Percentiles rank a stretch among this genome's conserved stretches.
Evolutionary conservation across 2,113 vertebrate genomes (phyloP).

Genomic region (Carassius auratus): DNA sequence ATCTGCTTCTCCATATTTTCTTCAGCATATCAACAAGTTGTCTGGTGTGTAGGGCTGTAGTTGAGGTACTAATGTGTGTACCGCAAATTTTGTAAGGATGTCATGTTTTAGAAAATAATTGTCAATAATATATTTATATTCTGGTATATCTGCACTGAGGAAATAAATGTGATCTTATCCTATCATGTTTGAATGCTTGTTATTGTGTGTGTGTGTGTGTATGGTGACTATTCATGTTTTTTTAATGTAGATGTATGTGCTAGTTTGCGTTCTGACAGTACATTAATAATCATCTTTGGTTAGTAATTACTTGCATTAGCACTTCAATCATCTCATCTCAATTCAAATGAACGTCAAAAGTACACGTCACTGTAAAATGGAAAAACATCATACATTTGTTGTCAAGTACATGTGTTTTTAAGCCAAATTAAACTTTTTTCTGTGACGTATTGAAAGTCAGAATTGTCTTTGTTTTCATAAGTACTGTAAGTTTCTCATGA

Average conservation of each 20-base stretch:
- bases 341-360: not conserved
- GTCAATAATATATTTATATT: conserved; percentile 63
- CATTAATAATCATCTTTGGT: conserved; percentile 2
- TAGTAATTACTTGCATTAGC: not conserved
- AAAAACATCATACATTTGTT: not conserved
- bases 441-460: conserved; percentile 2
- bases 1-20: conserved; percentile 10
- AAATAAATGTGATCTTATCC: conserved; percentile 72
- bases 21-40: not conserved
- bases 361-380: not conserved
- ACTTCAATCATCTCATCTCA: not conserved
- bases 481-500: conserved; percentile 5
- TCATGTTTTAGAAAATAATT: conserved; percentile 54
- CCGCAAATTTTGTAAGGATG: conserved; percentile 56
- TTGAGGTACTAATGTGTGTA: conserved; percentile 56
- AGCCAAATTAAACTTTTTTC: conserved; percentile 15
- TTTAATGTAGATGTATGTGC: conserved; percentile 19
- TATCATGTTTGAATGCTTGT: conserved; percentile 28
- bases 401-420: not conserved
- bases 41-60: conserved; percentile 53
- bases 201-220: not conserved
- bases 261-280: not conserved
- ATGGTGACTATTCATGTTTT: not conserved
- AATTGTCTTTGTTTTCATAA: conserved; percentile 7
- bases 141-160: conserved; percentile 68